phyloP scores from a whole-genome alignment of 2,888 invertebrate species.

The Eilema griseolum region DNA sequence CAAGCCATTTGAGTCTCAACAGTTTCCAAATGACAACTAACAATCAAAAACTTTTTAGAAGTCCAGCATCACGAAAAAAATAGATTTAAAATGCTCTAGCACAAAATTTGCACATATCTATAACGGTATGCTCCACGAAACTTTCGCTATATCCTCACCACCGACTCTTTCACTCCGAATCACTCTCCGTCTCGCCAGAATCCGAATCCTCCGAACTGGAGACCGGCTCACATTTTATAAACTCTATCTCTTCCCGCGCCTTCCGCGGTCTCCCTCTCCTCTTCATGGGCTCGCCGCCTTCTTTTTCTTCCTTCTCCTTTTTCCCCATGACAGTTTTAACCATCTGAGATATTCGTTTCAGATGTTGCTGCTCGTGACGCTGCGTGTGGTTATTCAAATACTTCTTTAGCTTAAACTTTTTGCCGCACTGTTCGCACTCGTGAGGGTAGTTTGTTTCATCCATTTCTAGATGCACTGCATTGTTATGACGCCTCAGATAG shows the following conservation, averaged over 20 bases:
- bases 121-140: conserved; percentile 22
- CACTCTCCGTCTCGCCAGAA: conserved; percentile 60
- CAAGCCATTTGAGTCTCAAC: neutral
- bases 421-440: conserved; percentile 77
- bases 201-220: conserved; percentile 69
- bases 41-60: neutral
- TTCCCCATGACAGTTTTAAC: conserved; percentile 79
- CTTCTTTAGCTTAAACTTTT: conserved; percentile 79
- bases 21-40: conserved; percentile 12
- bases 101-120: conserved; percentile 22
- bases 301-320: conserved; percentile 65
- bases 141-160: conserved; percentile 7
- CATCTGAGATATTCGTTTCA: conserved; percentile 79
- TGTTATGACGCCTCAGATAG: conserved; percentile 74
- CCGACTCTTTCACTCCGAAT: conserved; percentile 44
- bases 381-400: conserved; percentile 79
- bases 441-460: conserved; percentile 76
- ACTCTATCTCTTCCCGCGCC: conserved; percentile 74
- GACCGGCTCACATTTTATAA: conserved; percentile 81
- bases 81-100: conserved; percentile 5
- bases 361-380: conserved; percentile 80
- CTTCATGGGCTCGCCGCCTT: conserved; percentile 42
- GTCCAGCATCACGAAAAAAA: neutral
- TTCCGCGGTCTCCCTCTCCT: conserved; percentile 62
- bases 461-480: conserved; percentile 76